Evolutionary conservation across 2,888 invertebrate genomes (phyloP), one percentile per base, ranked within the genome.

Genomic region (Pyrrhosoma nymphula): DNA sequence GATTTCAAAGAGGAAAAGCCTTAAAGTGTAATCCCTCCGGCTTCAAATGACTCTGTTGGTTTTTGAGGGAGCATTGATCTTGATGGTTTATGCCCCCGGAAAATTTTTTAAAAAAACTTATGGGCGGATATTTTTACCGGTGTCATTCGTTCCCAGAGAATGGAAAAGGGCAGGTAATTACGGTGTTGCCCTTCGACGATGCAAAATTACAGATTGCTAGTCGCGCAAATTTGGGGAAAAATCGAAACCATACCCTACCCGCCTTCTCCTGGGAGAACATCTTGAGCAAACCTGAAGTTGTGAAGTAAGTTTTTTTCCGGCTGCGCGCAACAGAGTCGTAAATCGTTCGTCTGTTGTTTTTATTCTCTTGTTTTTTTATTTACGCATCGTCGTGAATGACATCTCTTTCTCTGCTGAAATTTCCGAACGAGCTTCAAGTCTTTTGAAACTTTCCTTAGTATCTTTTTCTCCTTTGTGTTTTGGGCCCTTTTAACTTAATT

Each of bases 381-480:
- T 69, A 69, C 69, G 35, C 82, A 14, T 93, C 47, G 47, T 35
- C 93, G n/a, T 35, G 93, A 93, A 93, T 93, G 93, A 93, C 93
- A 93, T 69, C 93, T 93, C 93, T 69, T 63, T 69, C n/a, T 69
- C 93, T 60, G 16, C 60, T 12, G 91, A 23, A 20, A 6, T 93
- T 47, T 23, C 56, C 89, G 55, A 89, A 56, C 55, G 55, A n/a
- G 89, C 47, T 20, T 20, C 39, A 26, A n/a, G 10, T n/a, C 93
- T 6, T 18, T 60, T 35, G 47, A 26, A 12, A 26, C 16, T 55
- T 69, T 26, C 60, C 30, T 47, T 23, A 47, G 1, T 4, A 55
- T 75, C 63, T 88, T n/a, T 47, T 69, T 16, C 93, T 93, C 69
- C 60, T 35, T 63, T 75, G 10, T 12, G 16, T 18, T 82, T 35